phyloP scores from a whole-genome alignment of 2,797 vertebrate genomes.

The Molossus alvarezi region DNA sequence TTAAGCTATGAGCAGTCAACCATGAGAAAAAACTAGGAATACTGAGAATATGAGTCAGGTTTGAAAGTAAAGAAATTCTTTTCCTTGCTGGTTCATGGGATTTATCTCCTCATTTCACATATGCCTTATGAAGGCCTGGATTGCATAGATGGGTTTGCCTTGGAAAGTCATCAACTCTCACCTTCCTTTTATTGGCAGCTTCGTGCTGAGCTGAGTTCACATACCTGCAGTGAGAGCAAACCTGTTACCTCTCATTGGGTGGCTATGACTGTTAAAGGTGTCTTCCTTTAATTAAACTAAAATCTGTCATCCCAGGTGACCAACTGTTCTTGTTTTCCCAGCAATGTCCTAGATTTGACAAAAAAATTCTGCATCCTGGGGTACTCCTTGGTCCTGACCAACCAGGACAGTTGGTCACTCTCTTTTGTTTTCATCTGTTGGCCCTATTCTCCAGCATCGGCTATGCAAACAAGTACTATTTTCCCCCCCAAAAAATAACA shows the following conservation, averaged over 20 bases:
- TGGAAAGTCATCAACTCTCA: neutral
- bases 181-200: neutral
- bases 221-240: neutral
- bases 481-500: neutral
- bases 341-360: neutral
- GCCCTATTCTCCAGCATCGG: neutral
- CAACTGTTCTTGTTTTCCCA: neutral
- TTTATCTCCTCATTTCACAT: neutral
- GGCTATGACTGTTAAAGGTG: neutral
- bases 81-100: neutral
- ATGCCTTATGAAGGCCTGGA: neutral
- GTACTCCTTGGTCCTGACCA: neutral
- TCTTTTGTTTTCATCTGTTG: neutral
- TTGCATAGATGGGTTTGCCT: neutral
- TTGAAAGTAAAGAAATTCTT: constrained; percentile 38
- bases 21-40: neutral
- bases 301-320: neutral
- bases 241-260: neutral
- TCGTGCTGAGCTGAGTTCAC: neutral
- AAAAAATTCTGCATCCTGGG: neutral
- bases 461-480: neutral
- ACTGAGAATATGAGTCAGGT: neutral
- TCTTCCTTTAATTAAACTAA: constrained; percentile 4
- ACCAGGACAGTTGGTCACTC: neutral
- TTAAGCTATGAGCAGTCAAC: neutral